Conservation (phyloP, 2,797 vertebrate genomes). For the Sternarchorhynchus goeldii region DNA sequence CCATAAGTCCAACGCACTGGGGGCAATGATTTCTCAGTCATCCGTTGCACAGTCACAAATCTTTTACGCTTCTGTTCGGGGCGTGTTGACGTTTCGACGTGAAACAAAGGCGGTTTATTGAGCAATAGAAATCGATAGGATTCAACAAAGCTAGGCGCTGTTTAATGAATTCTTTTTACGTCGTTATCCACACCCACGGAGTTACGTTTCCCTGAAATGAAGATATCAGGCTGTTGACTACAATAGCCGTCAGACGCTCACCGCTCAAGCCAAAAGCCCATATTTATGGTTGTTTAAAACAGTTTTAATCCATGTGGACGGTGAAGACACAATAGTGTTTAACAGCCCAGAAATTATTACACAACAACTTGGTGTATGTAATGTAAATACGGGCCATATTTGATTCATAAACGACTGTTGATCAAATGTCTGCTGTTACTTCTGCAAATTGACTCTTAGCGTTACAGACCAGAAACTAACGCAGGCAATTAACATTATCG, state of each 20-base stretch:
- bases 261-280: neutral
- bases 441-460: neutral
- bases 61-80: too few species aligned
- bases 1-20: too few species aligned
- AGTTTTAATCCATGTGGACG: constrained; percentile 57
- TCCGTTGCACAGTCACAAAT: too few species aligned
- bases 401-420: neutral
- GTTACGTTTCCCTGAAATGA: neutral
- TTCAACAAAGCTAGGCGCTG: too few species aligned
- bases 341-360: constrained; percentile 42
- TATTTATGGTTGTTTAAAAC: constrained; percentile 61
- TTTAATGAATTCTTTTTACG: neutral
- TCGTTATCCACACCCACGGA: too few species aligned
- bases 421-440: neutral
- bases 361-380: neutral
- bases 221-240: constrained; percentile 15
- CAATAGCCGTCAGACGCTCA: constrained; percentile 33
- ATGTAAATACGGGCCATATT: neutral
- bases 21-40: too few species aligned
- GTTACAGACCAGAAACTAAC: neutral
- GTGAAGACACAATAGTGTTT: constrained; percentile 42
- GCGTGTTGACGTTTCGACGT: too few species aligned
- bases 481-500: neutral
- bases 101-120: too few species aligned
- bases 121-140: too few species aligned